Evolutionary conservation across 2,888 invertebrate species (phyloP).

Genomic region (Caenorhabditis zanzibari): DNA sequence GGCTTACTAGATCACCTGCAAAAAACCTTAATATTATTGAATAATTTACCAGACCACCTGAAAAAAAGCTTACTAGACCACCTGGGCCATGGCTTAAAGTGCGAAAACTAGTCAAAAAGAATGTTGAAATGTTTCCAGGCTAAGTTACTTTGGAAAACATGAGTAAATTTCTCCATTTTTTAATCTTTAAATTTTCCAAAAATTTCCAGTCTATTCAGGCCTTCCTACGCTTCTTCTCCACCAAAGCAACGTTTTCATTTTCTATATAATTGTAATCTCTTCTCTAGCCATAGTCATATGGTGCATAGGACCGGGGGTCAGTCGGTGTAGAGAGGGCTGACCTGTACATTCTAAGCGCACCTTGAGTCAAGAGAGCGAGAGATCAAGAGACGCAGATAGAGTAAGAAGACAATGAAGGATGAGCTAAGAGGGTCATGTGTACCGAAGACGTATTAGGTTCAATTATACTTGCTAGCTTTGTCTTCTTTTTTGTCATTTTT

Average conservation of each 20-base stretch:
- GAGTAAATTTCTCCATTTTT: too few relatives aligned
- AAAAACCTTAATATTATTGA: too few relatives aligned
- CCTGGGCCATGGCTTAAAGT: too few relatives aligned
- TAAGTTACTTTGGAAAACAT: too few relatives aligned
- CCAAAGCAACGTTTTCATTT: neutral
- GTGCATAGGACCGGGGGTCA: slow-evolving; percentile 14
- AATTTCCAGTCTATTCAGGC: too few relatives aligned
- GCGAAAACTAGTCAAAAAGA: too few relatives aligned
- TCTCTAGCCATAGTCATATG: neutral
- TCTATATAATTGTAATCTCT: neutral
- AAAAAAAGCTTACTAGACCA: too few relatives aligned
- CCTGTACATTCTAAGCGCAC: slow-evolving; percentile 34
- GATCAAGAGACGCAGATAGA: slow-evolving; percentile 7
- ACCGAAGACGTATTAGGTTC: neutral
- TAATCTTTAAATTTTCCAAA: too few relatives aligned
- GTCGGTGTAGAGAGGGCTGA: neutral
- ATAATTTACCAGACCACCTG: too few relatives aligned
- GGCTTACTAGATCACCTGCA: too few relatives aligned
- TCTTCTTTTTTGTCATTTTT: neutral
- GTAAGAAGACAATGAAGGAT: slow-evolving; percentile 25
- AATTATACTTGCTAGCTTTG: neutral
- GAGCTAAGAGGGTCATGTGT: slow-evolving; percentile 48
- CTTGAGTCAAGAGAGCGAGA: slow-evolving; percentile 7
- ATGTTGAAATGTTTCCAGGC: too few relatives aligned
- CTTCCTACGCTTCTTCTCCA: too few relatives aligned